A percentile compares a stretch with the other conserved stretches of the same genome.
These are phyloP conservation scores for Alaudala cheleensis DNA, from an alignment of 2,113 vertebrate species.

Conservation along the genomic window DNA sequence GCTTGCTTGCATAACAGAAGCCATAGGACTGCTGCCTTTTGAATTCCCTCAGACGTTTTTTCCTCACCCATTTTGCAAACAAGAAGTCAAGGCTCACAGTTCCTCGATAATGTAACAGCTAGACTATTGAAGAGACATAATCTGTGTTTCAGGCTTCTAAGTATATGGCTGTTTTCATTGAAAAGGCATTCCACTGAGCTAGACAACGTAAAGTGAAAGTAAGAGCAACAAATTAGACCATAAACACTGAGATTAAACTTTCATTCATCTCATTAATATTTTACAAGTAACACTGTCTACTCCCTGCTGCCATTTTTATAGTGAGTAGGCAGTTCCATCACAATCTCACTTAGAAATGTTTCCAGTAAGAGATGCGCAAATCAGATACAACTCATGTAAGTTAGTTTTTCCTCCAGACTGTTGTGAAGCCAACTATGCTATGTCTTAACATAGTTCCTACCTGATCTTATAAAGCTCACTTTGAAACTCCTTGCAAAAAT, in stretches of 20 bases:
- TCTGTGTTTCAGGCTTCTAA: not conserved
- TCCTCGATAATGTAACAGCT: not conserved
- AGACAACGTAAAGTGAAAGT: not conserved
- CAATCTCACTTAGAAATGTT: not conserved
- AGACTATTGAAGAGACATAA: not conserved
- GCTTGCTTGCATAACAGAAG: not conserved
- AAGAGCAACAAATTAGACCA: not conserved
- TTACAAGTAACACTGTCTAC: not conserved
- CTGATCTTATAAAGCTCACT: not conserved
- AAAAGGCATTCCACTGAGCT: not conserved
- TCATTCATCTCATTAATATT: conserved; percentile 30
- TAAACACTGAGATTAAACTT: not conserved
- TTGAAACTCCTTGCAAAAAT: not conserved
- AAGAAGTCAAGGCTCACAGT: not conserved
- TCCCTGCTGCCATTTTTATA: not conserved
- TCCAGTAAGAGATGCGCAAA: not conserved
- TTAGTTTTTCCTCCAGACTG: not conserved
- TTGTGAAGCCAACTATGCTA: not conserved
- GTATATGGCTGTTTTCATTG: not conserved
- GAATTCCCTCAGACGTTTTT: not conserved
- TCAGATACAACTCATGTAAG: not conserved
- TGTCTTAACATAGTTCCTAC: not conserved
- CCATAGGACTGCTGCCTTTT: not conserved
- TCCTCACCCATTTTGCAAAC: not conserved
- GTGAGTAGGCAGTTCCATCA: not conserved